Conservation (phyloP, 2,888 invertebrate genomes). For the Nasonovia ribisnigri region DNA sequence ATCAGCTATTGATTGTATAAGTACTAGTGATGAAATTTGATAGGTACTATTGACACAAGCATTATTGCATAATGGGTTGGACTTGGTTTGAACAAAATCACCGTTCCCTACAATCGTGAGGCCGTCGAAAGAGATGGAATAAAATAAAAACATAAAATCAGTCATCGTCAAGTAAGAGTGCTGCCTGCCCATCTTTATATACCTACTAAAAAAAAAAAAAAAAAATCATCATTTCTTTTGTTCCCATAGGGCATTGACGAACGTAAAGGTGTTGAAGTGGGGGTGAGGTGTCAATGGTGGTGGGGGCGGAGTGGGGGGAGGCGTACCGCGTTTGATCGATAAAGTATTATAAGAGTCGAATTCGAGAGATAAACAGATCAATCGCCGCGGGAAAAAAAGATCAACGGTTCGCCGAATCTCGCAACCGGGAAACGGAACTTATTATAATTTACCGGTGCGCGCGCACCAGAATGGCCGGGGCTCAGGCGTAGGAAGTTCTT, state of each 20-base stretch:
- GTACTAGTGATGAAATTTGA: not conserved
- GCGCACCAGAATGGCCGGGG: not conserved
- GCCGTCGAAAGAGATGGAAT: not conserved
- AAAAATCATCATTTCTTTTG: not conserved
- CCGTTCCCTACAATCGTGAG: not conserved
- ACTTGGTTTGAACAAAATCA: not conserved
- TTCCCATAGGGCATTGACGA: not conserved
- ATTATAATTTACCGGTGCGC: not conserved
- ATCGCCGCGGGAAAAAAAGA: not conserved
- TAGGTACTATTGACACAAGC: not conserved
- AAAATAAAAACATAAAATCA: not conserved
- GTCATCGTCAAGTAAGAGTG: too few species aligned
- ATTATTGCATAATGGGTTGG: not conserved
- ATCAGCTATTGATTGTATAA: not conserved
- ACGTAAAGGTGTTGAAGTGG: not conserved
- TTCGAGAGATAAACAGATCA: not conserved
- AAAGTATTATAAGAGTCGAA: not conserved
- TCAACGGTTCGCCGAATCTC: not conserved
- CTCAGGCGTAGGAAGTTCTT: not conserved
- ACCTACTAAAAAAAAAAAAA: not conserved
- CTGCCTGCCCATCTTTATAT: too few species aligned
- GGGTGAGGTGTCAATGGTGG: not conserved
- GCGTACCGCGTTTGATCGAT: not conserved
- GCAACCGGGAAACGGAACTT: not conserved
- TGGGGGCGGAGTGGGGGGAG: not conserved